phyloP scores from a whole-genome alignment of 2,797 vertebrate genomes.

The Poecilia picta region DNA sequence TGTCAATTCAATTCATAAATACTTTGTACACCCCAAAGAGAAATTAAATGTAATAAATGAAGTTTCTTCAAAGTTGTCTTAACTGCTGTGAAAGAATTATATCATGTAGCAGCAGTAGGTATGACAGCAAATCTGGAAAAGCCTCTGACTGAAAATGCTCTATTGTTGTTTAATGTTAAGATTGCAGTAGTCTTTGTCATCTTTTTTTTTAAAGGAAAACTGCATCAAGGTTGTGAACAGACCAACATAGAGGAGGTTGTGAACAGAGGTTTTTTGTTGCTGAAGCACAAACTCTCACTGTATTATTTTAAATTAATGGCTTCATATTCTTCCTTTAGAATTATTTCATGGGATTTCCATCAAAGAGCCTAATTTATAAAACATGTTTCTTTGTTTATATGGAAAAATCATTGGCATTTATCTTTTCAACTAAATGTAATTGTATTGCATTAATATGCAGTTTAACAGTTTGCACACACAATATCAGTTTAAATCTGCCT shows the following conservation, averaged over 20 bases:
- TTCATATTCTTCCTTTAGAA: background rate
- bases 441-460: background rate
- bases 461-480: background rate
- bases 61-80: background rate
- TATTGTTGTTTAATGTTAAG: background rate
- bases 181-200: background rate
- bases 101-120: background rate
- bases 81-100: background rate
- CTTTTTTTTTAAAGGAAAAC: too few species aligned
- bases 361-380: background rate
- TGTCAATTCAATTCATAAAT: background rate
- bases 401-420: background rate
- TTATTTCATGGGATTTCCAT: background rate
- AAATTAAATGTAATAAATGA: background rate
- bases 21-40: background rate
- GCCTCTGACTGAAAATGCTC: background rate
- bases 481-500: background rate
- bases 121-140: background rate
- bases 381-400: background rate
- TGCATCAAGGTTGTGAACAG: too few species aligned
- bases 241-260: too few species aligned
- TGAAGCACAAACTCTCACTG: background rate
- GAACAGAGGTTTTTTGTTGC: background rate
- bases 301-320: background rate
- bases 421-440: background rate